Percentiles rank a stretch among this genome's conserved stretches.
phyloP scores from a whole-genome alignment of 2,888 invertebrate genomes.

The Timema cristinae region DNA sequence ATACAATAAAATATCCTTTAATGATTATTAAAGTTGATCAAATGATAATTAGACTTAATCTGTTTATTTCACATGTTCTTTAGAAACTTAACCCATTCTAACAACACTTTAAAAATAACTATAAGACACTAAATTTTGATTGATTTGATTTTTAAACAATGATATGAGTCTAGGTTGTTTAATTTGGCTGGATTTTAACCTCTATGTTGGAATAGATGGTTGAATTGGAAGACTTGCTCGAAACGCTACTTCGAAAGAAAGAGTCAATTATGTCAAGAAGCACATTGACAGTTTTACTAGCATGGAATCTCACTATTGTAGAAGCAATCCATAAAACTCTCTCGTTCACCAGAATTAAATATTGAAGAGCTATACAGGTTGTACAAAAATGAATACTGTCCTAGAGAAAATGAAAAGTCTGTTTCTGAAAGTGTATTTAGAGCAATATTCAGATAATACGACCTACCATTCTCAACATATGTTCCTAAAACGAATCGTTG shows the following conservation, averaged over 20 bases:
- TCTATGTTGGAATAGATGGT: constrained; percentile 8
- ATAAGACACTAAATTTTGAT: too few species aligned
- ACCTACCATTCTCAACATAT: constrained; percentile 9
- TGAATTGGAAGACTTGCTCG: neutral
- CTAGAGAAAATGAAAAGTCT: constrained; percentile 3
- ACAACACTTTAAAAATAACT: too few species aligned
- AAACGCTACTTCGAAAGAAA: constrained; percentile 10
- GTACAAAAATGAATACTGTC: constrained; percentile 5
- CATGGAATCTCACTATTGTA: neutral
- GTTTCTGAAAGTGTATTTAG: constrained; percentile 5
- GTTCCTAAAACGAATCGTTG: neutral
- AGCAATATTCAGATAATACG: constrained; percentile 4
- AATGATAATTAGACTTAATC: too few species aligned
- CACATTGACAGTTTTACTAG: constrained; percentile 11
- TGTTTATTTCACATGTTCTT: too few species aligned
- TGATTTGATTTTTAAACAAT: too few species aligned
- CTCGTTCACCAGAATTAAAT: constrained; percentile 1
- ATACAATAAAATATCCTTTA: too few species aligned
- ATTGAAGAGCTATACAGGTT: neutral
- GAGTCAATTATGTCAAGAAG: constrained; percentile 5
- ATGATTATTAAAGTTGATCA: too few species aligned
- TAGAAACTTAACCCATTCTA: too few species aligned
- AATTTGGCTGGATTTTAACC: too few species aligned
- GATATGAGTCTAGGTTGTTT: too few species aligned
- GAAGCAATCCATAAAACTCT: constrained; percentile 5